phyloP scores from a whole-genome alignment of 2,888 invertebrate genomes.

The Zaprionus obscuricornis region DNA sequence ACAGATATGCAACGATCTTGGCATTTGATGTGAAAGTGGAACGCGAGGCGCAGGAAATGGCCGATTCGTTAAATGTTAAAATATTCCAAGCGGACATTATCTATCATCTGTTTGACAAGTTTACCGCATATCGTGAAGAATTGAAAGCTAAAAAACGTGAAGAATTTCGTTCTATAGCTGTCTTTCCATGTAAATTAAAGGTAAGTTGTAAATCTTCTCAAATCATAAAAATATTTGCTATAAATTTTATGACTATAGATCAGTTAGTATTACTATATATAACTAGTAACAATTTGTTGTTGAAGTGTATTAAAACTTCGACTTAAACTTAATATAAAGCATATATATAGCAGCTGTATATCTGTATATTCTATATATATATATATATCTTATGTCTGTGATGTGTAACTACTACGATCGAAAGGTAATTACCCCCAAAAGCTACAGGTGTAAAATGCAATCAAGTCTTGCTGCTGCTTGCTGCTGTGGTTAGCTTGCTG shows the following conservation, averaged over 20 bases:
- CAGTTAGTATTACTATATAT: too few species aligned
- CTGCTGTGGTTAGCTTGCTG: conserved; percentile 15
- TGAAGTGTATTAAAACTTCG: too few species aligned
- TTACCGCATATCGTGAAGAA: conserved; percentile 96
- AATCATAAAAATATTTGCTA: too few species aligned
- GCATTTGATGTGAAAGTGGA: conserved; percentile 99
- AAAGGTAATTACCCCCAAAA: conserved; percentile 67
- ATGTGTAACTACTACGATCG: conserved; percentile 40
- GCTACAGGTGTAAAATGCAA: conserved; percentile 82
- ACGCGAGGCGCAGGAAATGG: conserved; percentile 98
- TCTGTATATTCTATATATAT: too few species aligned
- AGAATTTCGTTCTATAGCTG: conserved; percentile 97
- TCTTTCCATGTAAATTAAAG: conserved; percentile 98
- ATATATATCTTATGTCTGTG: too few species aligned
- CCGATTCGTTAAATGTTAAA: conserved; percentile 95
- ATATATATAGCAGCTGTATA: too few species aligned
- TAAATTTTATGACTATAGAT: background rate
- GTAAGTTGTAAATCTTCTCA: conserved; percentile 83
- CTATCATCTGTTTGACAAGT: conserved; percentile 99
- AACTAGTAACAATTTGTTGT: too few species aligned
- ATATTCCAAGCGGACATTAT: conserved; percentile 99
- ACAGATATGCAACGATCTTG: conserved; percentile 96
- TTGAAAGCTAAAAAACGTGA: conserved; percentile 95
- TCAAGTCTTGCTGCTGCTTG: conserved; percentile 46
- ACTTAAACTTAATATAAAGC: too few species aligned